These are phyloP conservation scores for Berghia stephanieae DNA, from an alignment of 1,140 invertebrate species.

Conservation along the genomic window DNA sequence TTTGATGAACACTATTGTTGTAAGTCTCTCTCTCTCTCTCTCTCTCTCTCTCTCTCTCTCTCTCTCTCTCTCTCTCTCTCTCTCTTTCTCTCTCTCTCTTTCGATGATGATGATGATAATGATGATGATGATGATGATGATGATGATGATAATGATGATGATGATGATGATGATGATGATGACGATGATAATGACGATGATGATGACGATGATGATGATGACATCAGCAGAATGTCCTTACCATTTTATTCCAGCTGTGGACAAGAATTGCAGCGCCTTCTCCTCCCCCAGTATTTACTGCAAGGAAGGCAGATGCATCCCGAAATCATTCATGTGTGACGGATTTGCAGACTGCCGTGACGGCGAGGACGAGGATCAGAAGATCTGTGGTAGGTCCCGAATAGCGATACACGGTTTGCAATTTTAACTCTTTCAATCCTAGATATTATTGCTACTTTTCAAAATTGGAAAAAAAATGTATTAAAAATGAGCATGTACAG, in stretches of 20 bases:
- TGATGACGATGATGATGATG: constrained; percentile 63
- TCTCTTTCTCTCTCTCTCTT: too few species aligned
- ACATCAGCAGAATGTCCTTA: constrained; percentile 62
- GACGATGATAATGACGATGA: constrained; percentile 36
- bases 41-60: too few species aligned
- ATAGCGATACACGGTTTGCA: too few species aligned
- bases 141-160: constrained; percentile 10
- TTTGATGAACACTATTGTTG: too few species aligned
- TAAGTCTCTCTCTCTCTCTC: too few species aligned
- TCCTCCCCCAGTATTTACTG: constrained; percentile 41
- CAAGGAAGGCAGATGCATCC: constrained; percentile 63
- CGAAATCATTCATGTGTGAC: constrained; percentile 58
- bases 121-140: constrained; percentile 1
- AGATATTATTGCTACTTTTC: too few species aligned
- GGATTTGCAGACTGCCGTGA: constrained; percentile 63
- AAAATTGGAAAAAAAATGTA: too few species aligned
- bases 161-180: constrained; percentile 1
- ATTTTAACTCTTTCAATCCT: too few species aligned
- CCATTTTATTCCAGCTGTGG: not conserved
- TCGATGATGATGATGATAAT: too few species aligned
- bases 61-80: too few species aligned
- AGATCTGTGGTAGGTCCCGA: constrained; percentile 62
- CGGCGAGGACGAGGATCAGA: constrained; percentile 69
- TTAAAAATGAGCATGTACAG: too few species aligned
- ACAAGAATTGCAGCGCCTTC: too few species aligned